Conservation (phyloP, 2,888 invertebrate genomes). For the Linnaemya vulpina region DNA sequence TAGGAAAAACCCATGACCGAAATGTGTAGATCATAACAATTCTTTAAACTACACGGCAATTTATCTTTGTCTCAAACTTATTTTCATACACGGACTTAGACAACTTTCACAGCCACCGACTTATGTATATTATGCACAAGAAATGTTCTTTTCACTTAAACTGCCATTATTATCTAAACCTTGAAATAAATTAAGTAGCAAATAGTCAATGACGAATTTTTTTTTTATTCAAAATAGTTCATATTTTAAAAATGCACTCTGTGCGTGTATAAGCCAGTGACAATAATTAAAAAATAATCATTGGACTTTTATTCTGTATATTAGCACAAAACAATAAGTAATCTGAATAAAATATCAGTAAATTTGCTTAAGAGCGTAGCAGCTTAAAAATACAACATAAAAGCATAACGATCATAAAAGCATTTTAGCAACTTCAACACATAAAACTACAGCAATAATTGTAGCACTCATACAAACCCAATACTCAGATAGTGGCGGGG, state of each 20-base stretch:
- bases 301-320: neutral
- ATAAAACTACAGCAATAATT: too few species aligned
- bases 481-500: too few species aligned
- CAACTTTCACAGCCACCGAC: neutral
- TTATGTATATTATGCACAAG: neutral
- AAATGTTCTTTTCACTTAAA: neutral
- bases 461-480: too few species aligned
- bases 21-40: too few species aligned
- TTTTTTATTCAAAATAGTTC: neutral
- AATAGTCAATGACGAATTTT: slow-evolving; percentile 11
- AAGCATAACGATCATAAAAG: too few species aligned
- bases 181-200: slow-evolving; percentile 28
- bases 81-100: neutral
- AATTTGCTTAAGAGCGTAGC: too few species aligned
- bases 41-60: too few species aligned
- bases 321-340: too few species aligned
- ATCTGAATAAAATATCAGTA: too few species aligned
- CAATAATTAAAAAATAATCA: neutral
- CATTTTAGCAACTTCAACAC: too few species aligned
- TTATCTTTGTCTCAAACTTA: neutral
- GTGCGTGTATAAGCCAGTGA: neutral
- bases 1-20: too few species aligned
- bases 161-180: slow-evolving; percentile 17
- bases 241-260: neutral
- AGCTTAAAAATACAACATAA: too few species aligned